These are phyloP conservation scores for Charanyca ferruginea DNA, from an alignment of 2,888 invertebrate genomes.

Conservation along the genomic window DNA sequence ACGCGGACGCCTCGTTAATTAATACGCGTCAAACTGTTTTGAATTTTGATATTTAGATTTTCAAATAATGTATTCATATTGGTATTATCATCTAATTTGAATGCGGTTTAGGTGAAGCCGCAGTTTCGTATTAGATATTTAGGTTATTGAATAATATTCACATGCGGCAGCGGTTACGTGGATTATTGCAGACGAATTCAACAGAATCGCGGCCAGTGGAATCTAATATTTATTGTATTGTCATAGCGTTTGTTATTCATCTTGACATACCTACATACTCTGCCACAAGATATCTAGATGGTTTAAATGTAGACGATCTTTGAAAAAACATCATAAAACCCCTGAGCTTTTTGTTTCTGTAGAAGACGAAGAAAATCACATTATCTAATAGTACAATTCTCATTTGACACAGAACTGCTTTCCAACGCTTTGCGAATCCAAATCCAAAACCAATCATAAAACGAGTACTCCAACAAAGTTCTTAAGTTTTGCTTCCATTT, in stretches of 20 bases:
- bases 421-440: no score
- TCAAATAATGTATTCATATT: conserved; percentile 63
- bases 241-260: neutral
- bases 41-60: conserved; percentile 66
- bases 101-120: conserved; percentile 56
- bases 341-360: no score
- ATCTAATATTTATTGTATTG: conserved; percentile 14
- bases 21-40: conserved; percentile 66
- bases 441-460: conserved; percentile 10
- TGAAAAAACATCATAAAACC: neutral
- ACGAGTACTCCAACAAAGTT: conserved; percentile 7
- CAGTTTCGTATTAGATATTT: conserved; percentile 54
- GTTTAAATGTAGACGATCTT: neutral
- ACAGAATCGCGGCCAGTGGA: conserved; percentile 1
- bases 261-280: neutral
- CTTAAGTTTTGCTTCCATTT: conserved; percentile 21
- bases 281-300: neutral
- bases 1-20: conserved; percentile 62
- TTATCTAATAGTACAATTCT: neutral
- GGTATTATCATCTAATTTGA: conserved; percentile 66
- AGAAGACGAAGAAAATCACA: neutral
- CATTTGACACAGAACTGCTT: neutral
- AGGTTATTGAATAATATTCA: conserved; percentile 59
- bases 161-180: conserved; percentile 25
- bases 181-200: conserved; percentile 48